phyloP scores from a whole-genome alignment of 1,140 invertebrate species.

The Plutomurus gul region DNA sequence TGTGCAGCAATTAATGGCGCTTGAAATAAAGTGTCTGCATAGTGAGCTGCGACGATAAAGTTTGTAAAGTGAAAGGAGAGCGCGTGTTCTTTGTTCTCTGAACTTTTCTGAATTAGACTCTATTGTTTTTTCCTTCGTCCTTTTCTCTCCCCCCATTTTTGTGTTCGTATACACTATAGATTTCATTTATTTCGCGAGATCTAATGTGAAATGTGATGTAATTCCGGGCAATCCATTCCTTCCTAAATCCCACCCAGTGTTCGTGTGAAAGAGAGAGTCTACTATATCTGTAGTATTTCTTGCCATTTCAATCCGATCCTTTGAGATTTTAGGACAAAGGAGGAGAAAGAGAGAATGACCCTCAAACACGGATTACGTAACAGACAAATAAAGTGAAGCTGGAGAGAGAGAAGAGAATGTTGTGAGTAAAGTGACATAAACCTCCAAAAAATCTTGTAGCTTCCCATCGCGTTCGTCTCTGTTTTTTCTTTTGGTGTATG shows the following conservation, averaged over 20 bases:
- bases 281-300: background rate
- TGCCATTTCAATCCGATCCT: slow-evolving; percentile 19
- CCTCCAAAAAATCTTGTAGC: background rate
- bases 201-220: slow-evolving; percentile 19
- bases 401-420: background rate
- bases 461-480: background rate
- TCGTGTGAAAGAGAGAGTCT: background rate
- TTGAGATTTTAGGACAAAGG: slow-evolving; percentile 18
- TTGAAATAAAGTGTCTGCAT: background rate
- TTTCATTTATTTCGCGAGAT: background rate
- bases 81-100: background rate
- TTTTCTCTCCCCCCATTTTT: too few species aligned
- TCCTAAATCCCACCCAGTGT: background rate
- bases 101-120: background rate
- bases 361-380: slow-evolving; percentile 13
- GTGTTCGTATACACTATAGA: too few species aligned
- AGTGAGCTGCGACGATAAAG: background rate
- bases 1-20: too few species aligned
- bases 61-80: background rate
- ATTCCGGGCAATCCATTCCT: slow-evolving; percentile 11
- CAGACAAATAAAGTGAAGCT: slow-evolving; percentile 21
- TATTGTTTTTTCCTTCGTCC: background rate
- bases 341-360: slow-evolving; percentile 10
- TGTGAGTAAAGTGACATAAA: slow-evolving; percentile 23
- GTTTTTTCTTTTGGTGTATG: slow-evolving; percentile 5